A percentile compares a stretch with the other conserved stretches of the same genome.
These are phyloP conservation scores for Parambassis ranga DNA, from an alignment of 2,797 vertebrate genomes.

Conservation along the genomic window DNA sequence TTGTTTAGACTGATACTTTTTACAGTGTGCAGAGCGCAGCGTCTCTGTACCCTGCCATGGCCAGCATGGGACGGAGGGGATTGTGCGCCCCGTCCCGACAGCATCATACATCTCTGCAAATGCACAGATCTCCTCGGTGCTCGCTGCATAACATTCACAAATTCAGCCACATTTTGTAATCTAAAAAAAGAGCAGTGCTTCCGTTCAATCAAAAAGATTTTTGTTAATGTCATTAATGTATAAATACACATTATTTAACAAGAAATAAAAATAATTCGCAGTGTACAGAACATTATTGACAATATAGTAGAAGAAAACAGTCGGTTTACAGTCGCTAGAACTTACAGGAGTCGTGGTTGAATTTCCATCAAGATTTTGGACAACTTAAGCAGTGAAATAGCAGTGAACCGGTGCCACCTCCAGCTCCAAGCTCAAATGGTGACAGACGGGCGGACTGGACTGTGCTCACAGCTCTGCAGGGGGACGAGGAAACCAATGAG, in stretches of 20 bases:
- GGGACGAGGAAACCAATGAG: constrained; percentile 10
- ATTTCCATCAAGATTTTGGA: constrained; percentile 50
- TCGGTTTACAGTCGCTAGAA: constrained; percentile 31
- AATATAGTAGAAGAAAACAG: neutral
- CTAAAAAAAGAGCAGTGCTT: neutral
- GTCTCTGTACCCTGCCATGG: constrained; percentile 9
- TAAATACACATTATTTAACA: too few species aligned
- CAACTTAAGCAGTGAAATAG: constrained; percentile 24
- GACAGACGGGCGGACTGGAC: constrained; percentile 36
- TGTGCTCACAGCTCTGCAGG: constrained; percentile 35
- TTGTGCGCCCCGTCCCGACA: constrained; percentile 74
- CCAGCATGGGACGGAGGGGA: constrained; percentile 50
- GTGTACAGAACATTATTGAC: neutral
- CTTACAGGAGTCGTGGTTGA: constrained; percentile 54
- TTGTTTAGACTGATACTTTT: constrained; percentile 44
- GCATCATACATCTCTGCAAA: constrained; percentile 62
- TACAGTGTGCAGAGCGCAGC: constrained; percentile 53
- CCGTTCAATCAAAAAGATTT: too few species aligned
- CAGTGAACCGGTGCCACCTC: constrained; percentile 28
- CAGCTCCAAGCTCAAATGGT: constrained; percentile 13
- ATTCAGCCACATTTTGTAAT: neutral
- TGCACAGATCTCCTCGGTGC: constrained; percentile 8
- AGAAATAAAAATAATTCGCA: neutral
- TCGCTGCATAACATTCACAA: neutral
- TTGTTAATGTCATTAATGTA: too few species aligned